These are phyloP conservation scores for Anastatus disparis DNA, from an alignment of 1,140 invertebrate genomes.

Conservation along the genomic window DNA sequence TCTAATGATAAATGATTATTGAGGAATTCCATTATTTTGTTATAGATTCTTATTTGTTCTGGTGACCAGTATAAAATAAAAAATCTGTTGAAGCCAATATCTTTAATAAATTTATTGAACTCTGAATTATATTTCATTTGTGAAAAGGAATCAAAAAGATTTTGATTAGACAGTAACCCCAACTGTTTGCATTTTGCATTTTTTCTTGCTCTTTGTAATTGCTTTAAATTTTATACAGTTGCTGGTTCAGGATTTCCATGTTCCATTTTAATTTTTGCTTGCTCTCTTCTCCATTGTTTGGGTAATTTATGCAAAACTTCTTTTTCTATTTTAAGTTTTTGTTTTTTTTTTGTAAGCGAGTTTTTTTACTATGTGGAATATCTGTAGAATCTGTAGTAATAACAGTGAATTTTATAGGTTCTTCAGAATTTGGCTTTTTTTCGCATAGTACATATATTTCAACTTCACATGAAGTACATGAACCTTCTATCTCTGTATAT, in stretches of 20 bases:
- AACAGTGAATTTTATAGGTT: too few relatives aligned
- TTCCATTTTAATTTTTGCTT: neutral
- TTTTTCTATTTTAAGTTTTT: neutral
- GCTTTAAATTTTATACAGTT: neutral
- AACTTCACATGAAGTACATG: too few relatives aligned
- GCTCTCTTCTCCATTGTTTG: neutral
- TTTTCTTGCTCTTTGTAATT: neutral
- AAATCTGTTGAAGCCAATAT: neutral
- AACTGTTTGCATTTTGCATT: slow-evolving; percentile 1
- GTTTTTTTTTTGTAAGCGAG: too few relatives aligned
- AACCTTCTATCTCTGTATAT: too few relatives aligned
- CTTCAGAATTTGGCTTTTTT: too few relatives aligned
- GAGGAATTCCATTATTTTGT: neutral
- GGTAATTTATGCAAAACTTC: neutral
- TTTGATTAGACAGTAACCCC: neutral
- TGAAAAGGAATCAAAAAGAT: neutral
- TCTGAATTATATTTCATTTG: neutral
- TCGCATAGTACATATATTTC: too few relatives aligned
- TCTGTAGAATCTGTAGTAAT: too few relatives aligned
- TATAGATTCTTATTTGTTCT: neutral
- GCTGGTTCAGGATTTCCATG: slow-evolving; percentile 5
- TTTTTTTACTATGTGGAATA: too few relatives aligned
- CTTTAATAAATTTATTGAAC: neutral
- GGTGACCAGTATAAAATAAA: slow-evolving; percentile 4
- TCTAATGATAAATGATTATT: neutral